Percentiles rank a stretch among this genome's conserved stretches.
These are phyloP conservation scores for Cricetomys ansorgei DNA, from an alignment of 2,113 vertebrate species.

Conservation along the genomic window DNA sequence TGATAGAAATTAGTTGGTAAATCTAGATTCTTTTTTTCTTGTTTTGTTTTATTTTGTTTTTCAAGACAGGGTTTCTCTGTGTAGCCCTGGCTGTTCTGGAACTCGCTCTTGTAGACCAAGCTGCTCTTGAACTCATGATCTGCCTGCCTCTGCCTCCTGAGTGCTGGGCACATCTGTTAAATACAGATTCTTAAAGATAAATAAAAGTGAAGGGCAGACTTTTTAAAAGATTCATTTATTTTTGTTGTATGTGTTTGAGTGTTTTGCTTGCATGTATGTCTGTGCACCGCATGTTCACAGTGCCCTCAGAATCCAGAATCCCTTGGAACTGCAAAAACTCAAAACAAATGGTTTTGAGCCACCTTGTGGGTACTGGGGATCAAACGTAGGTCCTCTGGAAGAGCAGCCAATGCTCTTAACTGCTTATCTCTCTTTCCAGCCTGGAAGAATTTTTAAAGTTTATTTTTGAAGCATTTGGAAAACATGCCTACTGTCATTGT, in stretches of 20 bases:
- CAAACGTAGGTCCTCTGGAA: not conserved
- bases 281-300: not conserved
- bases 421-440: not conserved
- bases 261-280: not conserved
- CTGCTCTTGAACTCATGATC: not conserved
- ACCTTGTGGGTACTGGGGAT: not conserved
- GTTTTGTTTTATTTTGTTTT: not conserved
- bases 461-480: not conserved
- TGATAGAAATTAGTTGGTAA: not conserved
- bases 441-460: not conserved
- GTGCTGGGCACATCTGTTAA: not conserved
- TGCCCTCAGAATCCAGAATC: not conserved
- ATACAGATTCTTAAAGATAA: not conserved
- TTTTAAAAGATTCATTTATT: not conserved
- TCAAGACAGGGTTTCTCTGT: not conserved
- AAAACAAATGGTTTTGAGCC: not conserved
- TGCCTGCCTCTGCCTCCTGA: not conserved
- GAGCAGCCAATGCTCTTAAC: not conserved
- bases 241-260: not conserved
- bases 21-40: not conserved
- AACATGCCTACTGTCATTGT: not conserved
- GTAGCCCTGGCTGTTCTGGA: not conserved
- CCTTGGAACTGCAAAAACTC: not conserved
- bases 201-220: not conserved
- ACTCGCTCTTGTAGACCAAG: not conserved